A percentile compares a stretch with the other conserved stretches of the same genome.
Conservation (phyloP, 2,797 vertebrate species). For the Caiman crocodilus region DNA sequence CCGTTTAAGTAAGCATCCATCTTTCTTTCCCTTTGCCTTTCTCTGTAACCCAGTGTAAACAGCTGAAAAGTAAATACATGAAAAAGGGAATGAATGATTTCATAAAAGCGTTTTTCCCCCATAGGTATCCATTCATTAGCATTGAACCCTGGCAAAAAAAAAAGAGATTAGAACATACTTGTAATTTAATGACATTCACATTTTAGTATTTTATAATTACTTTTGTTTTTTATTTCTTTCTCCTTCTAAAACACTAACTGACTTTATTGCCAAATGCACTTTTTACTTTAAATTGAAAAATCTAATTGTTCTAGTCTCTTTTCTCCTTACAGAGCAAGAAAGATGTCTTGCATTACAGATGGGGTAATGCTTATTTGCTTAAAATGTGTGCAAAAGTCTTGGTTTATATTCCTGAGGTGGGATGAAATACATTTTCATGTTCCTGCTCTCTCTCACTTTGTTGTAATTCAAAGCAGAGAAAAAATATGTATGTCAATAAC, state of each 20-base stretch:
- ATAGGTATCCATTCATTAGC: background rate
- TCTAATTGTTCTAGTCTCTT: background rate
- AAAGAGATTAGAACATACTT: background rate
- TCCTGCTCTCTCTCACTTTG: background rate
- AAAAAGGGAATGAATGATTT: background rate
- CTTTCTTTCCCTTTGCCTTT: background rate
- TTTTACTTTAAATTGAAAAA: conserved; percentile 5
- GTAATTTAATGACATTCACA: background rate
- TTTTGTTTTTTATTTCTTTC: background rate
- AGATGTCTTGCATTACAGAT: background rate
- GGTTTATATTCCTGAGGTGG: background rate
- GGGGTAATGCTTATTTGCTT: conserved; percentile 3
- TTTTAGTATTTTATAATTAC: background rate
- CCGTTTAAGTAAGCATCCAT: background rate
- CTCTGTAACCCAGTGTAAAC: background rate
- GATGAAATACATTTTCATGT: conserved; percentile 6
- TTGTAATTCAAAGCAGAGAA: background rate
- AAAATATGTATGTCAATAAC: background rate
- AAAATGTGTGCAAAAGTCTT: conserved; percentile 28
- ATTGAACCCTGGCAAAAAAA: background rate
- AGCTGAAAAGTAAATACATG: background rate
- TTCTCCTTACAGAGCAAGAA: background rate
- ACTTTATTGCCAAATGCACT: background rate
- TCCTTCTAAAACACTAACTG: background rate
- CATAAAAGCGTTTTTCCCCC: background rate